Evolutionary conservation across 23 tunicate genomes (phyloP).

Genomic region (Ciona savignyi): DNA sequence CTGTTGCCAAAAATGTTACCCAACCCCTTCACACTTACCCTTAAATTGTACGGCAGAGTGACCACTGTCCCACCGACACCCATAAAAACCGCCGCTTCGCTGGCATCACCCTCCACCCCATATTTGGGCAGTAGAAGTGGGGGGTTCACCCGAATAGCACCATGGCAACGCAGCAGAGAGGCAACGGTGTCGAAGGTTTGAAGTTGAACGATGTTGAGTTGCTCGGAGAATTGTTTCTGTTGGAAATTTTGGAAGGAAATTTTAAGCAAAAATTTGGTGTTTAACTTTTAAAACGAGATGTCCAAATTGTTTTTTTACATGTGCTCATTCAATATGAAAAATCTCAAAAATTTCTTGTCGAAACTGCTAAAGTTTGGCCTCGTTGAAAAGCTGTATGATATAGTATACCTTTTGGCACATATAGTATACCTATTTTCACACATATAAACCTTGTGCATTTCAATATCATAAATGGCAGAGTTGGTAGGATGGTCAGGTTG

Average conservation of each 20-base stretch:
- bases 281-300: neutral
- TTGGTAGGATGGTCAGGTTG: constrained; percentile 30
- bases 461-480: constrained; percentile 70
- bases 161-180: constrained; percentile 40
- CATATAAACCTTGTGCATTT: constrained; percentile 57
- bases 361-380: no score
- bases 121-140: constrained; percentile 57
- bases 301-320: neutral
- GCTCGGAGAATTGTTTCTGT: constrained; percentile 11
- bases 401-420: neutral
- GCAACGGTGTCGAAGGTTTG: constrained; percentile 17
- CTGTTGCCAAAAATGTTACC: no score
- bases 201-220: constrained; percentile 14
- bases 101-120: neutral
- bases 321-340: no score
- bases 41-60: constrained; percentile 64
- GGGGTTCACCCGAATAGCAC: constrained; percentile 41
- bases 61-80: constrained; percentile 70
- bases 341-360: no score
- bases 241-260: no score
- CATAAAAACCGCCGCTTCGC: constrained; percentile 56
- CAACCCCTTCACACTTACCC: constrained; percentile 32
- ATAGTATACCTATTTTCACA: neutral
- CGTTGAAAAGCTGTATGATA: neutral
- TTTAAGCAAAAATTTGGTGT: neutral